Evolutionary conservation across 2,113 vertebrate genomes (phyloP).

Genomic region (Odocoileus virginianus): DNA sequence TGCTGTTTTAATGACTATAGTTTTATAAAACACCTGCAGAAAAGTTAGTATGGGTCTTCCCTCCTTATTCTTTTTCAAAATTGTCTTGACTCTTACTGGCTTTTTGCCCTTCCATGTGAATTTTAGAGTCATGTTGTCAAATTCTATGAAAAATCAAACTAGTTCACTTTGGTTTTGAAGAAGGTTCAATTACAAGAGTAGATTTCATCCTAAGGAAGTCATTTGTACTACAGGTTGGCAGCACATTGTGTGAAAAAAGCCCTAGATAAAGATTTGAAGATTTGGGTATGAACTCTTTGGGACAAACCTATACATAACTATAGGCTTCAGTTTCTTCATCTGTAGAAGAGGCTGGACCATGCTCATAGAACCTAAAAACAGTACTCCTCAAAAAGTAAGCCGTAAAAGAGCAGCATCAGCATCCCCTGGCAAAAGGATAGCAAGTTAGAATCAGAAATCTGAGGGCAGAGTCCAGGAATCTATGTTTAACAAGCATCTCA

Average conservation of each 20-base stretch:
- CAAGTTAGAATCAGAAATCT: neutral
- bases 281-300: neutral
- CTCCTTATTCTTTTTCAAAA: neutral
- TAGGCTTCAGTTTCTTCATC: neutral
- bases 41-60: neutral
- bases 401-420: neutral
- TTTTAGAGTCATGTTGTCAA: neutral
- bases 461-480: neutral
- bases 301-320: neutral
- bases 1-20: neutral
- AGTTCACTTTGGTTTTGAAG: neutral
- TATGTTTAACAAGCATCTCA: neutral
- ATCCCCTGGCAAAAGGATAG: neutral
- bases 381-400: neutral
- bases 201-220: slow-evolving; percentile 14
- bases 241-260: neutral
- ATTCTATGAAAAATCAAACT: neutral
- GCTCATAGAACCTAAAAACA: neutral
- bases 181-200: neutral
- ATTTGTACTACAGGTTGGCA: neutral
- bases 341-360: neutral
- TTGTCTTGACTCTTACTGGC: neutral
- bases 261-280: neutral
- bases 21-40: neutral
- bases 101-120: neutral